These are phyloP conservation scores for Hyposmocoma kahamanoa DNA, from an alignment of 1,140 invertebrate genomes.

Conservation along the genomic window DNA sequence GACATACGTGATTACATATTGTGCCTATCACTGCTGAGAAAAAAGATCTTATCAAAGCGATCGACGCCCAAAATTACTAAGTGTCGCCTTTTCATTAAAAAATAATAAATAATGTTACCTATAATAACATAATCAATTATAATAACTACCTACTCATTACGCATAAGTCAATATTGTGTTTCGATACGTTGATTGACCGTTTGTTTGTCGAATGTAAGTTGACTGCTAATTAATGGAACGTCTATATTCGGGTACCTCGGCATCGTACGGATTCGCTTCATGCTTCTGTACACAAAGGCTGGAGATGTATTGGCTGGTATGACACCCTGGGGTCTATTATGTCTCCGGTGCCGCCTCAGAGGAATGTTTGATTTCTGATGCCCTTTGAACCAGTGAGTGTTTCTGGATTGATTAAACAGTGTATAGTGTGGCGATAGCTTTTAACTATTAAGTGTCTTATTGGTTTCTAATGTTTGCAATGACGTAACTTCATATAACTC, in stretches of 20 bases:
- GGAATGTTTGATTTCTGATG: neutral
- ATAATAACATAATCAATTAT: too few species aligned
- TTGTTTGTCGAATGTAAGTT: conserved; percentile 21
- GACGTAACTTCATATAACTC: too few species aligned
- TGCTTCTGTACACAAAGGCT: neutral
- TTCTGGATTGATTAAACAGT: neutral
- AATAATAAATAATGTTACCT: too few species aligned
- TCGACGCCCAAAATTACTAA: too few species aligned
- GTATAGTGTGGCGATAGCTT: too few species aligned
- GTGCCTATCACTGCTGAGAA: too few species aligned
- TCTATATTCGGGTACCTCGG: conserved; percentile 21
- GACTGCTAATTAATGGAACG: conserved; percentile 31
- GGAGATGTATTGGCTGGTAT: too few species aligned
- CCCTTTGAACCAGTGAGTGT: neutral
- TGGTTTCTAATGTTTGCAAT: too few species aligned
- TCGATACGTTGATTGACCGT: conserved; percentile 10
- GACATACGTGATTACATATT: neutral
- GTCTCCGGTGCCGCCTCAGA: neutral
- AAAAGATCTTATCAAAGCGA: too few species aligned
- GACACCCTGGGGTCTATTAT: neutral
- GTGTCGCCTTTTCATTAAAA: too few species aligned
- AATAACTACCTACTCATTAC: too few species aligned
- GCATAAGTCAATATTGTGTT: neutral
- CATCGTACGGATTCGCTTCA: conserved; percentile 11
- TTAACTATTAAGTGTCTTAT: too few species aligned